Evolutionary conservation across 2,113 vertebrate species (phyloP), one percentile per base, ranked within the genome.

Genomic region (Corynorhinus townsendii): DNA sequence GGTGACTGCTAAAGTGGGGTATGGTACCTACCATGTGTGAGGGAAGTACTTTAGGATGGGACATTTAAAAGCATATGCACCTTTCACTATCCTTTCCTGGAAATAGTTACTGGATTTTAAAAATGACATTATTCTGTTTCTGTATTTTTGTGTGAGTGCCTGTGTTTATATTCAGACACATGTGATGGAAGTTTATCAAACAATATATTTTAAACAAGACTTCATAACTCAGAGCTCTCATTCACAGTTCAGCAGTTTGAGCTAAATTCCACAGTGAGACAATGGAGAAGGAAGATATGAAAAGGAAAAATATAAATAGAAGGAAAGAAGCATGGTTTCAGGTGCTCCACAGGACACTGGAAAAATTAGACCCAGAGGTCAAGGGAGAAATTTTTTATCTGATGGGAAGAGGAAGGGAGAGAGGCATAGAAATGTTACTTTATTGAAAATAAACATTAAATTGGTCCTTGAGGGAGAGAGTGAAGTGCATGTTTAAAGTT

Each of bases 351-450:
- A 68, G 80, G 30, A 80, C 28, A 73, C 16, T 19, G 19, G 79
- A 66, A 40, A 82, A 0, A 5, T 83, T 82, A n/a, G 30, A 75
- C 47, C 17, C 19, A 56, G 35, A 87, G 8, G 30, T 40, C 14
- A 68, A 8, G 80, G 35, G 6, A 91, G 28, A 28, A 52, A 20
- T 40, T 35, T 66, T 81, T 71, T 33, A 81, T 17, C 40, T 45
- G 9, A 17, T 10, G 9, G 17, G 6, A 33, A 19, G 2, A 6
- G 2, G 4, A 40, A 45, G 38, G 17, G 0, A 11, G 14, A 80
- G 30, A 56, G 6, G 6, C 16, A 73, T 22, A 73, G 30, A 86
- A 86, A 81, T 14, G 6, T 85, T n/a, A 87, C 8, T 52, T 40
- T 62, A 71, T 49, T 79, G 40, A 52, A 52, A 91, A 9, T 80